Evolutionary conservation across 2,113 vertebrate species (phyloP).

Genomic region (Barbus barbus): DNA sequence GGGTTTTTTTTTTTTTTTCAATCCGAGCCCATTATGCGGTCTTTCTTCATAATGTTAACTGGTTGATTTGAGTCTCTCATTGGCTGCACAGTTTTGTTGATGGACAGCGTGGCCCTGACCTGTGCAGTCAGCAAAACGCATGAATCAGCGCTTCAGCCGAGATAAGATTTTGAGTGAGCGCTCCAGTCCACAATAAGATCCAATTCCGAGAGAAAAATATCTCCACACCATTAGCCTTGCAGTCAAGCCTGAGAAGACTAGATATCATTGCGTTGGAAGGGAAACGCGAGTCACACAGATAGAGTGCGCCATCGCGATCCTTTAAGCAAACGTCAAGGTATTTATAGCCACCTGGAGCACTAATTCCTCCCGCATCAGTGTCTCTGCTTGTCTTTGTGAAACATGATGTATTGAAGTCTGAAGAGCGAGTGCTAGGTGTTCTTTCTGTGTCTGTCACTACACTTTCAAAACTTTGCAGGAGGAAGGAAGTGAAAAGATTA

Average conservation of each 20-base stretch:
- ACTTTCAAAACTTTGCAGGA: constrained; percentile 20
- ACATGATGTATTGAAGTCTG: constrained; percentile 28
- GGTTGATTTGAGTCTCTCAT: neutral
- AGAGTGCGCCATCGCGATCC: neutral
- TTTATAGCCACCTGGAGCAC: constrained; percentile 7
- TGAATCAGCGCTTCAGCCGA: constrained; percentile 20
- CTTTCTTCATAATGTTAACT: constrained; percentile 9
- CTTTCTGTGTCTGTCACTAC: constrained; percentile 8
- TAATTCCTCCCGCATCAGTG: constrained; percentile 10
- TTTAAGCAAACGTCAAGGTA: constrained; percentile 15
- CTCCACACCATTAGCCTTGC: constrained; percentile 23
- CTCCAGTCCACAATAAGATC: constrained; percentile 31
- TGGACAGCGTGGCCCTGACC: neutral
- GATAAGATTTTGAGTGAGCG: constrained; percentile 36
- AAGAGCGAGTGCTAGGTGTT: constrained; percentile 32
- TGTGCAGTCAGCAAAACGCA: neutral
- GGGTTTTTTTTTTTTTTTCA: neutral
- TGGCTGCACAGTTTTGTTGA: neutral
- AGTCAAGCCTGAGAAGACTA: neutral
- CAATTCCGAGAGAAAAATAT: constrained; percentile 25
- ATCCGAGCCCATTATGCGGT: neutral
- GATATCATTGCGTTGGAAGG: neutral
- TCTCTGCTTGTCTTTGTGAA: constrained; percentile 26
- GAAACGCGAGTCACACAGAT: neutral
- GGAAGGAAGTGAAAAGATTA: constrained; percentile 27